Evolutionary conservation across 23 tunicate genomes (phyloP), one percentile per base, ranked within the genome.

Genomic region (Oikopleura dioica): DNA sequence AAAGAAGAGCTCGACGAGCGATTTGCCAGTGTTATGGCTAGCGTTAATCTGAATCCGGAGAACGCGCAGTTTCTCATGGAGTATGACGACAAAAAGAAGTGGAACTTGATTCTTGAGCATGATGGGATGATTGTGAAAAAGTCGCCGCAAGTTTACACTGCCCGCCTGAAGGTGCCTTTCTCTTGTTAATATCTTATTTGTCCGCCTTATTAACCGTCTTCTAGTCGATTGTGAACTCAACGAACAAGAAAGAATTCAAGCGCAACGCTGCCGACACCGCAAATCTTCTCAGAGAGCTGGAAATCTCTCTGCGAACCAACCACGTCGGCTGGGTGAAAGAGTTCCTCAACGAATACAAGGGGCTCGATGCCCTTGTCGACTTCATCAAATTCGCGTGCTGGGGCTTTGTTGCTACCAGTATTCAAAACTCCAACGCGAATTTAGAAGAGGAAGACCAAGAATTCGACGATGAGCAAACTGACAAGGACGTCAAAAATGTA

Each of bases 251-350:
- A 68, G 76, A 81, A 33, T 94, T 94, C 75, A 67, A 84, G 44
- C 79, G 92, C 36, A 67, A 95, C 38, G 76, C 84, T 2, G 79
- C 79, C 24, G 77, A 82, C 24, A 86, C 99, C 30, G 83, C 99
- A 38, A 80, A 78, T 68, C 77, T 83, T 28, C 75, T 94, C 37
- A 51, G 95, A 1, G 99, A 94, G 37, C 78, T 94, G 51, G 99
- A 94, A 81, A 94, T 94, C 2, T 94, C 99, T 30, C 50, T 94
- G 36, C 68, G 99, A 44, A 94, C 99, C 35, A 94, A 94, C 68
- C 99, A 94, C 75, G 87, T 94, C 24, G 99, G 99, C 87, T 94
- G 99, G 99, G 95, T 94, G 37, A 63, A 92, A 69, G 99, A 94
- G 77, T 94, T 94, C 81, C 76, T 94, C 4, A 85, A 84, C 76